phyloP scores from a whole-genome alignment of 2,888 invertebrate genomes.

The Pristionchus japonicus region DNA sequence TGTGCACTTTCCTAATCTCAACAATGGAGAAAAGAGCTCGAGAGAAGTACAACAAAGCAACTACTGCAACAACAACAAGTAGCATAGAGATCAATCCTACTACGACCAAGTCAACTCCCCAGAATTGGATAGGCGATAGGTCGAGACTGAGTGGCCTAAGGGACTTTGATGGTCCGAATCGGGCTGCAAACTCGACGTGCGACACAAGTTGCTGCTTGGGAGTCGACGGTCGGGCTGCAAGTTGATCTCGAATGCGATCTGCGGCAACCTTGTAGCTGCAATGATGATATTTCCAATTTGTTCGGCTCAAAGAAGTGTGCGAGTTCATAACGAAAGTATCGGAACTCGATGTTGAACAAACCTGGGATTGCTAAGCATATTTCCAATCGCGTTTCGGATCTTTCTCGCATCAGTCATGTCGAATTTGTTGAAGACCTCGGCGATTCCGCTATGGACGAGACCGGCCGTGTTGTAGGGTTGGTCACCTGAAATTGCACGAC shows the following conservation, averaged over 20 bases:
- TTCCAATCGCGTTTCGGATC: neutral
- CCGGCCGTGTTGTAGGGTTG: neutral
- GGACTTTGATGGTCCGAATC: constrained; percentile 12
- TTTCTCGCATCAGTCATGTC: neutral
- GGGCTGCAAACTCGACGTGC: constrained; percentile 22
- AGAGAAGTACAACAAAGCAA: neutral
- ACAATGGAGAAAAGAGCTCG: neutral
- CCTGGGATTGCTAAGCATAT: neutral
- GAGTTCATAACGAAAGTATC: too few relatives aligned
- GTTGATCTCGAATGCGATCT: neutral
- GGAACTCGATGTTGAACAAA: neutral
- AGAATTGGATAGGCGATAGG: neutral
- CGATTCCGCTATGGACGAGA: neutral
- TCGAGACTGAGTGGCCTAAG: neutral
- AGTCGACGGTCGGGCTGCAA: neutral
- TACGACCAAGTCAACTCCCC: neutral
- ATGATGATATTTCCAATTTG: neutral
- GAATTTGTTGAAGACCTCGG: neutral
- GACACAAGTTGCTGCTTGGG: neutral
- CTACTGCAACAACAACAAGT: neutral
- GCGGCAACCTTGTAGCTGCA: neutral
- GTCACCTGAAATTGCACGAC: constrained; percentile 8
- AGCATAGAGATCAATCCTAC: neutral
- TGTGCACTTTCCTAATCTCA: neutral
- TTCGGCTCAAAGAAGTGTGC: too few relatives aligned